Percentiles rank a stretch among this genome's conserved stretches.
Conservation (phyloP, 2,113 vertebrate genomes). For the Pelecanus crispus region DNA sequence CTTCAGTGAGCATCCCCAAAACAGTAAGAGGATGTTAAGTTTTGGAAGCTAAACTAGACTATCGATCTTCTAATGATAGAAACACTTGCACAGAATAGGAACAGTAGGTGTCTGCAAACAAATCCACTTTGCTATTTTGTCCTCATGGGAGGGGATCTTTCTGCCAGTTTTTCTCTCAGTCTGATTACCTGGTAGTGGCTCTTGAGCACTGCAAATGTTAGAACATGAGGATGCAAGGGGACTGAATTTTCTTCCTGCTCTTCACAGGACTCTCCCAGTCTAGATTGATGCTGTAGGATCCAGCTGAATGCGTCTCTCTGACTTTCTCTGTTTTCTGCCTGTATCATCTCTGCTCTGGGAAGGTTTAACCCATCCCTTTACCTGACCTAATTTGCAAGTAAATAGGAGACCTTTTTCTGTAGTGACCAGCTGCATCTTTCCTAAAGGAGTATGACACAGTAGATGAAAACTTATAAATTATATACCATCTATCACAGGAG, state of each 20-base stretch:
- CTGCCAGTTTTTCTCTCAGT: background rate
- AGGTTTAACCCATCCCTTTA: background rate
- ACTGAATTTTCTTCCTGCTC: background rate
- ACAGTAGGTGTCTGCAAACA: background rate
- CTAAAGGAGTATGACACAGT: background rate
- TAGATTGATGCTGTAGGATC: background rate
- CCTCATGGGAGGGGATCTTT: background rate
- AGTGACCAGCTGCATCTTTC: background rate
- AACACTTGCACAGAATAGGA: background rate
- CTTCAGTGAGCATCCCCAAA: background rate
- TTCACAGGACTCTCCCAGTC: background rate
- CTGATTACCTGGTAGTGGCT: background rate
- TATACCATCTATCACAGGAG: background rate
- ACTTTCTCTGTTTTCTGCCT: background rate
- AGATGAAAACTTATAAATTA: background rate
- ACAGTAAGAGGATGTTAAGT: background rate
- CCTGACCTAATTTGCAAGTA: background rate
- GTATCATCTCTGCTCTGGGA: background rate
- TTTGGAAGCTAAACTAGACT: background rate
- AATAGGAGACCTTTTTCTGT: background rate
- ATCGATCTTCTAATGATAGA: background rate
- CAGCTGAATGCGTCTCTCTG: rapidly evolving
- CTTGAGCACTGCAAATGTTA: background rate
- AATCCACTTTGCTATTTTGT: background rate
- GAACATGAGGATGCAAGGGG: rapidly evolving